Evolutionary conservation across 2,797 vertebrate genomes (phyloP), one percentile per base, ranked within the genome.

Genomic region (Macropodus opercularis): DNA sequence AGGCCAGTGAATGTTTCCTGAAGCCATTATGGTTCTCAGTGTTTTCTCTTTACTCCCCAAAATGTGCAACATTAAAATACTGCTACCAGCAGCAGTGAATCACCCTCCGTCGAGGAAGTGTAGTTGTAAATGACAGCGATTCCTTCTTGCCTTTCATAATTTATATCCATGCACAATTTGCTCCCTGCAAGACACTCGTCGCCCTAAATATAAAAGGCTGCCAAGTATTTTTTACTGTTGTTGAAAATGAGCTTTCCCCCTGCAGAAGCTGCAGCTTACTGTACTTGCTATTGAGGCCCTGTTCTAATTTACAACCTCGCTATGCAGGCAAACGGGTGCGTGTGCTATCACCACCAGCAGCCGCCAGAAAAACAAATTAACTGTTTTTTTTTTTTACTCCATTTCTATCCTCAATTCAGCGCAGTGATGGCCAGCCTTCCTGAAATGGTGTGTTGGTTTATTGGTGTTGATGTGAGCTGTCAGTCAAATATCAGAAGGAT

Each of bases 311-410:
- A 78, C 77, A 80, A 78, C 78, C 86, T 88, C 57, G 49, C 72
- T 60, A 31, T 43, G 57, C 71, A 78, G 63, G 80, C 79, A 76
- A 81, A 83, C 79, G 73, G 77, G 75, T 73, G 21, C 29, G 2
- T 34, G 54, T 54, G 61, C 87, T 90, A 89, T 90, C 87, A 50
- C 71, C 63, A 69, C 54, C 68, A 38, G 65, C 89, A 88, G 87
- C 81, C 77, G 63, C 61, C 63, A 19, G 71, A 63, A 77, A 85
- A 89, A 89, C 87, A 86, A 90, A 90, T 90, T 86, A 89, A 86
- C 83, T 86, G 84, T 78, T 80, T 74, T 78, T 81, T 74, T 53
- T 5, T 35, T 35, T 5, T 32, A 43, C 41, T 53, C 60, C 23
- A 4, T 69, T 70, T 62, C 56, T 46, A 3, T 19, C 68, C 49